Evolutionary conservation across 2,797 vertebrate species (phyloP), one percentile per base, ranked within the genome.

Genomic region (Clamator glandarius): DNA sequence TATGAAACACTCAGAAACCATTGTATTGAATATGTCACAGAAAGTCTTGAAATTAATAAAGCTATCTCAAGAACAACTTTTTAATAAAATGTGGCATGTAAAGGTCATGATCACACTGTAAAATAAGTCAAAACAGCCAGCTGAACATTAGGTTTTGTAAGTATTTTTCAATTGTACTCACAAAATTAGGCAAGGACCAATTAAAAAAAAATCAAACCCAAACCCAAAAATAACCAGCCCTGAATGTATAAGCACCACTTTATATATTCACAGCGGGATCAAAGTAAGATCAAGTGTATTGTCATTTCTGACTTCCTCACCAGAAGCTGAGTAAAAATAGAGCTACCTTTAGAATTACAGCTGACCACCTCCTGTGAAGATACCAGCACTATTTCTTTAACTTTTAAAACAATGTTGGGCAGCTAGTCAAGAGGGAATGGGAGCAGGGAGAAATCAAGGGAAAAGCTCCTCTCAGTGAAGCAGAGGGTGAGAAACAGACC

Each of bases 261-360:
- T 83, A 52, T 64, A 70, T 89, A 77, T 74, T 92, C 93, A 80
- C 50, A 57, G 28, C 17, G 51, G 75, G 64, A 87, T 75, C 19
- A 80, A 89, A 74, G n/a, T 73, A 79, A 87, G 63, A 78, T 89
- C 84, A 91, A 58, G 39, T 55, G 82, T 92, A 90, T 89, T 96
- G 81, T 93, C 2, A 44, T 86, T 95, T 89, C 35, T 95, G 39
- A 78, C 54, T 94, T 91, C 70, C 39, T 79, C 46, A 79, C 84
- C 25, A 52, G 67, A 82, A 88, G 29, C 33, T 54, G 42, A 62
- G 28, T 79, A 48, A 92, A 94, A 21, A 88, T 59, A 50, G n/a
- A 67, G 23, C 31, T 87, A 29, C 12, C 4, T 64, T 87, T 93
- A 15, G 54, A 83, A 94, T 82, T 35, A 59, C 11, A 39, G 21